phyloP scores from a whole-genome alignment of 1,140 invertebrate species.

The Brachionus rubens region DNA sequence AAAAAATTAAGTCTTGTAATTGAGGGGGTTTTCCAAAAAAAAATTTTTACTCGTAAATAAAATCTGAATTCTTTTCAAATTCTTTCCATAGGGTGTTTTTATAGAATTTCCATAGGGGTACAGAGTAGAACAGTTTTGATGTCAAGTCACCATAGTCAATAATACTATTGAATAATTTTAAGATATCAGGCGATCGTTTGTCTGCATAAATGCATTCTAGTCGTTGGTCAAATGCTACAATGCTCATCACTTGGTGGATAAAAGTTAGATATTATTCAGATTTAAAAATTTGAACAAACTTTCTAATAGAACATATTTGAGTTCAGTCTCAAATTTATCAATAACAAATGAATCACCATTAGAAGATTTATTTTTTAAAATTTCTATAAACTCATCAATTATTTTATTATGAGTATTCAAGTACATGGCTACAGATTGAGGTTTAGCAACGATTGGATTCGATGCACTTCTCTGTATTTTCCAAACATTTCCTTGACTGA shows the following conservation, averaged over 20 bases:
- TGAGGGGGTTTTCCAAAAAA: not conserved
- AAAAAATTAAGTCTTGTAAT: not conserved
- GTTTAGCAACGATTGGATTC: slow-evolving; percentile 43
- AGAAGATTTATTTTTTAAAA: not conserved
- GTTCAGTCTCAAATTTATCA: slow-evolving; percentile 12
- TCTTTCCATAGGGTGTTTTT: slow-evolving; percentile 3
- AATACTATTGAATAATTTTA: slow-evolving; percentile 3
- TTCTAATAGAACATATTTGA: slow-evolving; percentile 9
- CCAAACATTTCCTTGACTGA: slow-evolving; percentile 38
- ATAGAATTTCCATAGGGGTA: slow-evolving; percentile 35
- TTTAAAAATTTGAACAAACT: no score
- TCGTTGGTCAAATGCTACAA: slow-evolving; percentile 36
- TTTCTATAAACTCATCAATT: slow-evolving; percentile 25
- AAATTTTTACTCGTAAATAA: slow-evolving; percentile 1
- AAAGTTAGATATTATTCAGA: no score
- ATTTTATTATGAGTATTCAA: slow-evolving; percentile 39
- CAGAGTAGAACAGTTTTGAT: not conserved
- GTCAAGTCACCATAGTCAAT: not conserved
- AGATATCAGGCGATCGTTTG: slow-evolving; percentile 7
- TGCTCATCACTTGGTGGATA: slow-evolving; percentile 23
- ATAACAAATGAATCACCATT: not conserved
- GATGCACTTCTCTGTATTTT: slow-evolving; percentile 11
- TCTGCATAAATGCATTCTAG: not conserved
- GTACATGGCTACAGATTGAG: not conserved
- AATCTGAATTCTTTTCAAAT: slow-evolving; percentile 29